Evolutionary conservation across 2,888 invertebrate genomes (phyloP), one percentile per base, ranked within the genome.

Genomic region (Sphinx pinastri): DNA sequence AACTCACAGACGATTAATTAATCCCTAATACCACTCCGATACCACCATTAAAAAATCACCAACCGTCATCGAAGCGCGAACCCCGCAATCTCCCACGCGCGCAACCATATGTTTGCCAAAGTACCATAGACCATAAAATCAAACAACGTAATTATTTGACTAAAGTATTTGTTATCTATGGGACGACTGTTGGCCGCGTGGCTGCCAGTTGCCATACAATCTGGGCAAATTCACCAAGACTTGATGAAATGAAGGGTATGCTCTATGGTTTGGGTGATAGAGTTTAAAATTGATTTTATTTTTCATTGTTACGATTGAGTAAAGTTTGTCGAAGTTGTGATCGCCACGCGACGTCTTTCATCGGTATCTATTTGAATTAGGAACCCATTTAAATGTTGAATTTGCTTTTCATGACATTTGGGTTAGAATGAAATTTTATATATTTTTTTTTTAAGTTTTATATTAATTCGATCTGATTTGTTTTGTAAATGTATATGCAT

Each of bases 141-240:
- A 92, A 93, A 92, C 87, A 93, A 89, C 85, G 91, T 89, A 90
- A 92, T 92, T 93, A 93, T 93, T 93, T 93, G 92, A 88, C 85
- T 84, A 92, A 92, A 91, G 90, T 88, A 92, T 93, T 92, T 92
- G 90, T 90, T 91, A 90, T 92, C 90, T 87, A 88, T 83, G 86
- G 86, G 88, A 88, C 88, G 86, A 90, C 88, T 81, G 81, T 75
- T 63, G 49, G 89, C 86, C 91, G 88, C 90, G 90, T 90, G 92
- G 84, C 86, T 76, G 75, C 81, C 81, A 82, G 84, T 86, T 76
- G 75, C 81, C 81, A 82, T 83, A 83, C 72, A 76, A 76, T 71
- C 72, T 38, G 74, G 68, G 67, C 71, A 58, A 71, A 75, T 75
- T 71, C 76, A 75, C 69, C 70, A 73, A 25, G 25, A 58, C 68